Conservation (phyloP, 2,888 invertebrate species). For the Rhodophaea formosa region DNA sequence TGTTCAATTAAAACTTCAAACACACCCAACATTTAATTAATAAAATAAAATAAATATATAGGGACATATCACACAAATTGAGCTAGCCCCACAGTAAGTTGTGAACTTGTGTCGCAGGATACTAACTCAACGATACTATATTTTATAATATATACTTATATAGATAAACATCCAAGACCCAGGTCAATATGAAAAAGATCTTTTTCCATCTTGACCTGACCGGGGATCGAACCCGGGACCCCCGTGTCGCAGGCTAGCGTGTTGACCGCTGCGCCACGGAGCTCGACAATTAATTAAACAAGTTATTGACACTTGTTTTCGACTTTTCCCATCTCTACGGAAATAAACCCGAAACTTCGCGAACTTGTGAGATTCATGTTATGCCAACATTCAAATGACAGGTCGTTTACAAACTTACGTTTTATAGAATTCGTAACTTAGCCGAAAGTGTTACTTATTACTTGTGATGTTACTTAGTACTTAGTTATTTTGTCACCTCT, state of each 20-base stretch:
- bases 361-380: conserved; percentile 7
- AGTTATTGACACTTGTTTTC: conserved; percentile 3
- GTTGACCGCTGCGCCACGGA: too few species aligned
- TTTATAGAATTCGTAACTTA: not conserved
- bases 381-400: conserved; percentile 3
- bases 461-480: not conserved
- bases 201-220: too few species aligned
- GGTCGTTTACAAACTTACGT: not conserved
- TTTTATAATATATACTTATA: too few species aligned
- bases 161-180: too few species aligned
- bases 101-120: too few species aligned
- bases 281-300: not conserved
- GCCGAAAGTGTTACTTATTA: not conserved
- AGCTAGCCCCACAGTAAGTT: too few species aligned
- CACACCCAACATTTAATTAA: not conserved
- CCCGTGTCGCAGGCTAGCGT: too few species aligned
- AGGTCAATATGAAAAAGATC: too few species aligned
- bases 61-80: too few species aligned
- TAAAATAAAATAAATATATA: too few species aligned
- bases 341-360: not conserved
- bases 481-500: not conserved
- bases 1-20: not conserved
- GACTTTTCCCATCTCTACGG: conserved; percentile 4
- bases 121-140: too few species aligned
- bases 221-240: too few species aligned